Conservation (phyloP, 2,113 vertebrate genomes). For the Nymphicus hollandicus region DNA sequence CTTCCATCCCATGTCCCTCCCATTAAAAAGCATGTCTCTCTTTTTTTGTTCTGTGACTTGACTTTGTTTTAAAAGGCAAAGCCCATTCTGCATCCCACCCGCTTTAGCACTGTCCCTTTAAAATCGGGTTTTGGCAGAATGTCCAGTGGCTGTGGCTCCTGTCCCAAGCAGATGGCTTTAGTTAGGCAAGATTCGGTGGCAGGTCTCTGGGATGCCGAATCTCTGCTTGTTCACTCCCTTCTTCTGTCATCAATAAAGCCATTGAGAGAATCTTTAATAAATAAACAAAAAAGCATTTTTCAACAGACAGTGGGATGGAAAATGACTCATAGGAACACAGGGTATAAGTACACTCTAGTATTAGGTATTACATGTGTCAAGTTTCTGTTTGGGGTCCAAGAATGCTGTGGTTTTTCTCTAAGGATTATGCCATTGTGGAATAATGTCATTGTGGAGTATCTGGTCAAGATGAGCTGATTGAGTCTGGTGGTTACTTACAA, state of each 20-base stretch:
- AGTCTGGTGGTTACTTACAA: conserved; percentile 49
- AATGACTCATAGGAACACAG: conserved; percentile 64
- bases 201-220: background rate
- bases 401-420: conserved; percentile 61
- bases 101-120: background rate
- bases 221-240: background rate
- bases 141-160: background rate
- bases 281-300: conserved; percentile 44
- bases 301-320: conserved; percentile 52
- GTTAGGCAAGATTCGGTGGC: background rate
- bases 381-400: conserved; percentile 34
- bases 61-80: background rate
- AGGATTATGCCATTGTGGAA: conserved; percentile 58
- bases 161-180: background rate
- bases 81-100: fast-evolving
- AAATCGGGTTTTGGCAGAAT: background rate
- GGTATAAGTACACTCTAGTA: background rate
- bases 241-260: background rate
- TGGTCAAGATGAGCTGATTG: conserved; percentile 35
- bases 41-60: background rate
- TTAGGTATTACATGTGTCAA: conserved; percentile 35
- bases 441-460: conserved; percentile 58
- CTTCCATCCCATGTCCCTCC: background rate
- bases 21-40: background rate
- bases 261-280: background rate